These are phyloP conservation scores for Falcunculus frontatus DNA, from an alignment of 2,113 vertebrate species.

Conservation along the genomic window DNA sequence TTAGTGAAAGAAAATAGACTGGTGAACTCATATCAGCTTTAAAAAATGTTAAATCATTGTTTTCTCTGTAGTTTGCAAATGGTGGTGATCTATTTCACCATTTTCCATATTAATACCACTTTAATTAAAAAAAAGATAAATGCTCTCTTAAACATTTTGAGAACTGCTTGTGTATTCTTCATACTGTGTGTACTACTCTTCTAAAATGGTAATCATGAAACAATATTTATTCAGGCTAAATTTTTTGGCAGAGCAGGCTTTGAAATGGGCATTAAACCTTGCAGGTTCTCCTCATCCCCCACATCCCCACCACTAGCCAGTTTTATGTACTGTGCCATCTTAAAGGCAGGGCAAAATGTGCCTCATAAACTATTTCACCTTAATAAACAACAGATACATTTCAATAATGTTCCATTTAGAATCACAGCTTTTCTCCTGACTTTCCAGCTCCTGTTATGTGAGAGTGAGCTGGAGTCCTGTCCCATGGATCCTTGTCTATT, in stretches of 20 bases:
- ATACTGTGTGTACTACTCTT: background rate
- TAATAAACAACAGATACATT: background rate
- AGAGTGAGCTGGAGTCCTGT: background rate
- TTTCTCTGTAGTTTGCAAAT: background rate
- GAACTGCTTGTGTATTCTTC: background rate
- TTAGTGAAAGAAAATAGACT: background rate
- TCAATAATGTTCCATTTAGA: background rate
- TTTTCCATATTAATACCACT: background rate
- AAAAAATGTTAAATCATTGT: background rate
- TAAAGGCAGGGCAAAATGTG: background rate
- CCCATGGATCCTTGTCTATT: fast-evolving
- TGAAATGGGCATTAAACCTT: background rate
- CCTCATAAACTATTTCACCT: background rate
- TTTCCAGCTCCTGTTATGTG: background rate
- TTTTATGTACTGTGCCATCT: background rate
- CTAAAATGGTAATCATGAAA: background rate
- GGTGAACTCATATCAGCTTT: background rate
- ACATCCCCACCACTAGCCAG: background rate
- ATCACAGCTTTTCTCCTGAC: background rate
- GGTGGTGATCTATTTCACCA: background rate
- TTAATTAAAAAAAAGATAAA: background rate
- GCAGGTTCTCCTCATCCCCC: background rate
- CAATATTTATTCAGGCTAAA: background rate
- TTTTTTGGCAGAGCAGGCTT: background rate
- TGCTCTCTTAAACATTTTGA: background rate